Percentiles rank a stretch among this genome's conserved stretches.
Evolutionary conservation across 2,113 vertebrate species (phyloP).

Genomic region (Hippocampus zosterae): DNA sequence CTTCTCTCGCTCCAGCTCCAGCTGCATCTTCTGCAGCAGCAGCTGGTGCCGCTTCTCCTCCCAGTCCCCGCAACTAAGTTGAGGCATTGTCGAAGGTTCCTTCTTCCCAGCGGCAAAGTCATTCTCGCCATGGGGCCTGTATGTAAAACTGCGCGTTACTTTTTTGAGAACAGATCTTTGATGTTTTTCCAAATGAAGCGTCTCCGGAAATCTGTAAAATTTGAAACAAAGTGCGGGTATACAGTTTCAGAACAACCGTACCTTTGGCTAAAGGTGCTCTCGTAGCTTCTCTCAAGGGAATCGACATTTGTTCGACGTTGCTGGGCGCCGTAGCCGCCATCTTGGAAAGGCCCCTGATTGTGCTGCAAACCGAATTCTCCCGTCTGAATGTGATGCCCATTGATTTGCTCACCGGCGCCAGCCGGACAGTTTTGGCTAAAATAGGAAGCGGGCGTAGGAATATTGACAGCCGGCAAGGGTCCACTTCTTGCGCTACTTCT

Average conservation of each 20-base stretch:
- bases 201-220: background rate
- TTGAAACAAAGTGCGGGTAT: background rate
- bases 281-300: background rate
- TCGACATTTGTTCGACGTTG: conserved; percentile 10
- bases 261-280: conserved; percentile 26
- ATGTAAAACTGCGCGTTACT: conserved; percentile 6
- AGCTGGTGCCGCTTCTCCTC: conserved; percentile 82
- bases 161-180: background rate
- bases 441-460: conserved; percentile 17
- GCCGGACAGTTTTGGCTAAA: conserved; percentile 22
- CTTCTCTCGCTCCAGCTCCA: conserved; percentile 85
- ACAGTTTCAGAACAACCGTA: conserved; percentile 7
- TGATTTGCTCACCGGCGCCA: conserved; percentile 2
- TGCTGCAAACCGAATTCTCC: conserved; percentile 16
- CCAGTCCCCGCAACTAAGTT: conserved; percentile 68
- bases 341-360: conserved; percentile 13
- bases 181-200: background rate
- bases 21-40: conserved; percentile 87
- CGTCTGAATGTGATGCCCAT: conserved; percentile 23
- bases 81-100: conserved; percentile 35
- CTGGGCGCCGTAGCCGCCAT: conserved; percentile 24
- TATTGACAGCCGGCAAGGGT: background rate
- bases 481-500: conserved; percentile 25
- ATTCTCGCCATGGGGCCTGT: conserved; percentile 11
- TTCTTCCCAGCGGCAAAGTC: conserved; percentile 11